Evolutionary conservation across 2,797 vertebrate species (phyloP).

Genomic region (Artibeus jamaicensis): DNA sequence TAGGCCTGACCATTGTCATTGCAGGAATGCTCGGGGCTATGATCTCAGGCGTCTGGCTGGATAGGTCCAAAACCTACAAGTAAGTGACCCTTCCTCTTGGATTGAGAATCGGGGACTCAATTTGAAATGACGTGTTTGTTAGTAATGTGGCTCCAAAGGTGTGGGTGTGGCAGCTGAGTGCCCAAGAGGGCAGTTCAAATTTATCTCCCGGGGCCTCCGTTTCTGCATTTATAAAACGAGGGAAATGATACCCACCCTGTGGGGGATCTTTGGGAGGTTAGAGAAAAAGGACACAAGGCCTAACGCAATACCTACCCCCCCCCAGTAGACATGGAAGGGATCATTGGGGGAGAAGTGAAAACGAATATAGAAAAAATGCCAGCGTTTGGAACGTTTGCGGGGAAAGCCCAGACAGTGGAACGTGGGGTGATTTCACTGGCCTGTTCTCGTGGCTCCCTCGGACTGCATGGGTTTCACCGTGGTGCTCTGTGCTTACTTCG

Average conservation of each 20-base stretch:
- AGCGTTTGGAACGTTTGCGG: background rate
- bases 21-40: slow-evolving; percentile 94
- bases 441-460: background rate
- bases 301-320: fast-evolving
- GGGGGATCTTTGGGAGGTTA: background rate
- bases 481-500: background rate
- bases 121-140: background rate
- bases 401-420: background rate
- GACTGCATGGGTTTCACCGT: background rate
- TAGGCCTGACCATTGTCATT: slow-evolving; percentile 94
- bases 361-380: background rate
- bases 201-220: background rate
- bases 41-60: slow-evolving; percentile 95
- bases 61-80: slow-evolving; percentile 98
- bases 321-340: background rate
- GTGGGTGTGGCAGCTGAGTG: background rate
- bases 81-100: slow-evolving; percentile 81
- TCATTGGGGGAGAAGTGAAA: background rate
- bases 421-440: background rate
- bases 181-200: background rate
- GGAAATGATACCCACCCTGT: background rate
- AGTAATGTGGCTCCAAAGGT: background rate
- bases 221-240: background rate
- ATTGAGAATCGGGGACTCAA: background rate
- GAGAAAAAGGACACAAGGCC: background rate